Evolutionary conservation across 1,140 invertebrate genomes (phyloP).

Genomic region (Nasonia longicornis): DNA sequence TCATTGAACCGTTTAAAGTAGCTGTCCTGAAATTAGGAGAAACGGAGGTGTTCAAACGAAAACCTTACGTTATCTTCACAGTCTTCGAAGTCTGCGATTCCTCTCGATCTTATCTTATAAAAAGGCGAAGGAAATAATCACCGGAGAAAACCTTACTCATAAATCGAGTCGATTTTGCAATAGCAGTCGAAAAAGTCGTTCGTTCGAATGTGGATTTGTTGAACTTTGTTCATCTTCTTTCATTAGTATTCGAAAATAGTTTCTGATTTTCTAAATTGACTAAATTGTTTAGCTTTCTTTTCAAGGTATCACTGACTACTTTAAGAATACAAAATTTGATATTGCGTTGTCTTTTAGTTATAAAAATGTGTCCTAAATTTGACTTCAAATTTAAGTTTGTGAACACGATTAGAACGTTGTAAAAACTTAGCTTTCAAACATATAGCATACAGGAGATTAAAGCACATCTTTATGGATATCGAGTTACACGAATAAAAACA

Average conservation of each 20-base stretch:
- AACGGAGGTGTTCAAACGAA: not conserved
- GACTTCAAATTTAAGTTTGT: not conserved
- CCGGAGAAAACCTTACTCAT: not conserved
- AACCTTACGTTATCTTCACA: not conserved
- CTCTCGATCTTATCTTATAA: slow-evolving; percentile 10
- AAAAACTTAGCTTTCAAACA: not conserved
- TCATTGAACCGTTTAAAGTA: too few species aligned
- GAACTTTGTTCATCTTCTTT: slow-evolving; percentile 3
- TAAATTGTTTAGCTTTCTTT: slow-evolving; percentile 24
- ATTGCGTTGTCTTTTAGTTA: slow-evolving; percentile 17
- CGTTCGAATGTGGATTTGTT: slow-evolving; percentile 10
- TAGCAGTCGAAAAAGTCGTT: not conserved
- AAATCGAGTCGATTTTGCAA: not conserved
- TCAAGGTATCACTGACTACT: slow-evolving; percentile 1
- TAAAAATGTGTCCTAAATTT: not conserved
- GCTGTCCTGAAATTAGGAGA: not conserved
- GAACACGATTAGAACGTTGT: not conserved
- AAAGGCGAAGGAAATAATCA: not conserved
- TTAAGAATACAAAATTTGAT: slow-evolving; percentile 36
- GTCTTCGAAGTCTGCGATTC: slow-evolving; percentile 10
- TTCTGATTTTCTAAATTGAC: slow-evolving; percentile 40
- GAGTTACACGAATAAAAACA: slow-evolving; percentile 7
- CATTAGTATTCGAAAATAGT: slow-evolving; percentile 31
- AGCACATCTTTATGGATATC: slow-evolving; percentile 9
- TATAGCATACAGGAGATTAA: slow-evolving; percentile 1